Evolutionary conservation across 2,113 vertebrate species (phyloP).

Genomic region (Plectropomus leopardus): DNA sequence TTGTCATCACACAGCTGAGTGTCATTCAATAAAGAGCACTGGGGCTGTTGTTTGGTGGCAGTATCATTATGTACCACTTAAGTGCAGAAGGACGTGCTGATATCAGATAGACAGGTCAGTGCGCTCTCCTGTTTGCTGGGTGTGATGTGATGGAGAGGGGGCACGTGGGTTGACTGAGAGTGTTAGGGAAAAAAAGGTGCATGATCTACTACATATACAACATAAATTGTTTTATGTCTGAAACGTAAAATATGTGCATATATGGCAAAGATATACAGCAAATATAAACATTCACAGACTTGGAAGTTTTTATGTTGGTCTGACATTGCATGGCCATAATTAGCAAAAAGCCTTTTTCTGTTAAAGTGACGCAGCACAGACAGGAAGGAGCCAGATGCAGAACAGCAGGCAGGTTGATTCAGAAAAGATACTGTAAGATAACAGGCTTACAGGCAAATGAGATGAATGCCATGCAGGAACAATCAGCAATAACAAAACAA

Average conservation of each 20-base stretch:
- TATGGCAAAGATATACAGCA: no score
- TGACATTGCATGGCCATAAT: no score
- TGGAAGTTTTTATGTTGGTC: background rate
- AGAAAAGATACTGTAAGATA: no score
- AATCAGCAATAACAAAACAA: no score
- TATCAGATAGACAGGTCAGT: conserved; percentile 21
- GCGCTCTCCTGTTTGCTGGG: conserved; percentile 14
- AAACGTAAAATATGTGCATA: background rate
- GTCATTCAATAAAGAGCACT: background rate
- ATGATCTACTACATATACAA: background rate
- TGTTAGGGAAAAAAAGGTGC: background rate
- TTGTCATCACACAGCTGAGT: conserved; percentile 2
- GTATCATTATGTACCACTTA: conserved; percentile 19
- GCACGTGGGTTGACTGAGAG: no score
- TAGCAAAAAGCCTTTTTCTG: no score
- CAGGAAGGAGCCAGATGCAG: no score
- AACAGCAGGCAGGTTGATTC: no score
- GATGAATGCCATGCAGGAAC: no score
- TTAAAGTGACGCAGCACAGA: no score
- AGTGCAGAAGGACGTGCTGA: background rate
- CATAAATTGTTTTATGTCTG: background rate
- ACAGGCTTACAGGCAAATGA: no score
- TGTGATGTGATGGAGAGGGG: background rate
- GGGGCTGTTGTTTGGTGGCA: background rate
- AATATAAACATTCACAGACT: no score